Evolutionary conservation across 2,888 invertebrate species (phyloP), one percentile per base, ranked within the genome.

Genomic region (Drosophila lutescens): DNA sequence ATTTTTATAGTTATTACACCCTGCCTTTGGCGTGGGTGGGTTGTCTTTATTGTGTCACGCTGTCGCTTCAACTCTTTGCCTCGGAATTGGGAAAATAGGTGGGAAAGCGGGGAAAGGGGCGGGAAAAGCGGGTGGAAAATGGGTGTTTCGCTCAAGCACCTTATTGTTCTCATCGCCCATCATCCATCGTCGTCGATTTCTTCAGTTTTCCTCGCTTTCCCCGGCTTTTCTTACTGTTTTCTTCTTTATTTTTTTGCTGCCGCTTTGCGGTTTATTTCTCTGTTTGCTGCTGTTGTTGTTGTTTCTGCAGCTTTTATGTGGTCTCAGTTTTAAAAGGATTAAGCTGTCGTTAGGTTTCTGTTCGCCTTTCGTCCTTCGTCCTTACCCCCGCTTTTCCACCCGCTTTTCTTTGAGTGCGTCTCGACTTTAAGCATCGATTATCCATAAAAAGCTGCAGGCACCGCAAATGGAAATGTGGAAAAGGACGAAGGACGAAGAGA

Each of bases 271-370:
- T 66, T 72, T 71, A 57, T 54, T 58, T 68, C 62, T 72, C 77
- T 41, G 55, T 67, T 46, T 49, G 46, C 41, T 67, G 65, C 36
- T 55, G 62, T 65, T 57, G 65, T 36, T 66, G 67, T 66, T 62
- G 63, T 65, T 49, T 57, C 51, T 79, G 47, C 76, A 66, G 81
- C 86, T 78, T 83, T 83, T 83, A 86, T 83, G 86, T 84, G 83
- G 86, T 81, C 86, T 79, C 86, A 86, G 86, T 83, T 86, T 86
- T 83, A 83, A 83, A 83, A 84, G 83, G 83, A 86, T 83, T 83
- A 83, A 81, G 83, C 86, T 86, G 79, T 86, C 86, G 86, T 83
- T 86, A 84, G 79, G 86, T 72, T 81, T 76, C 74, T 47, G 36
- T 36, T 49, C 41, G 15, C 47, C 49, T 17, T 36, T 9, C 38